phyloP scores from a whole-genome alignment of 2,113 vertebrate species.

The Eclectus roratus region DNA sequence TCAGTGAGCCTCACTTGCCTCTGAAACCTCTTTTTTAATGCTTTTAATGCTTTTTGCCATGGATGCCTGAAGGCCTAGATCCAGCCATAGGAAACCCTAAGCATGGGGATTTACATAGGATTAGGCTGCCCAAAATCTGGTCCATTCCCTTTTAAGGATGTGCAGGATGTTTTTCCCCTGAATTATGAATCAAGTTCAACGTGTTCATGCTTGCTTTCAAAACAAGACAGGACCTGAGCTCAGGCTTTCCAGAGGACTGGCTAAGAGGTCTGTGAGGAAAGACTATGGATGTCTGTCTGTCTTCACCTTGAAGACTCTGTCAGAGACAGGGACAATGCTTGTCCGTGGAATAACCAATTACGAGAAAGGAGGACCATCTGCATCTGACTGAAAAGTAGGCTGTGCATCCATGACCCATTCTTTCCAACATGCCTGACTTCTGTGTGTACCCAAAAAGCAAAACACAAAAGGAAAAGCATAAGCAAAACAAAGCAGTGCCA shows the following conservation, averaged over 20 bases:
- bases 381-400: not conserved
- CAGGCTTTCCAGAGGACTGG: not conserved
- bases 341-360: not conserved
- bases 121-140: not conserved
- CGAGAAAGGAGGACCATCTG: not conserved
- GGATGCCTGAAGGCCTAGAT: not conserved
- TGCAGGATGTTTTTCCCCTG: not conserved
- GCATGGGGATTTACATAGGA: not conserved
- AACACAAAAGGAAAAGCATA: not conserved
- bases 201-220: not conserved
- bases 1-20: not conserved
- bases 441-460: not conserved
- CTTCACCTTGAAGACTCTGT: not conserved
- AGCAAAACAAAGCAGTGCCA: not conserved
- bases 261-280: not conserved
- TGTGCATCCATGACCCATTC: not conserved
- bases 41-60: not conserved
- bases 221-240: not conserved
- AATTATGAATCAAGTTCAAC: not conserved
- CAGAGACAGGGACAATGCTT: accelerated
- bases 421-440: not conserved
- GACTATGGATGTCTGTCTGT: accelerated
- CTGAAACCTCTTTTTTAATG: not conserved
- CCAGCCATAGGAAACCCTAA: not conserved
- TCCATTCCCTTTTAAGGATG: not conserved